These are phyloP conservation scores for Zeus faber DNA, from an alignment of 2,113 vertebrate species.

Conservation along the genomic window DNA sequence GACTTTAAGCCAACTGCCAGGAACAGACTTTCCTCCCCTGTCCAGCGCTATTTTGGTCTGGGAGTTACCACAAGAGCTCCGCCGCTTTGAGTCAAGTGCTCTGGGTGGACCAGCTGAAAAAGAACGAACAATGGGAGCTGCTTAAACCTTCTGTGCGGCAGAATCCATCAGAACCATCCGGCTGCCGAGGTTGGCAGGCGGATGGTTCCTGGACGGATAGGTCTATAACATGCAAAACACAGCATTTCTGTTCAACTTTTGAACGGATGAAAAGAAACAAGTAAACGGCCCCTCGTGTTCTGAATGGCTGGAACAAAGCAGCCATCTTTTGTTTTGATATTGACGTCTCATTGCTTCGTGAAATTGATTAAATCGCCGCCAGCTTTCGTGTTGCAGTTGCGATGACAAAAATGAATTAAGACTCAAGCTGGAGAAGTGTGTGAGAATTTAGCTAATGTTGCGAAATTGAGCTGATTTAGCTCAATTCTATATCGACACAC, in stretches of 20 bases:
- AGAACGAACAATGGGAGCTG: slow-evolving; percentile 36
- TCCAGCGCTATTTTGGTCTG: neutral
- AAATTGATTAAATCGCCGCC: no score
- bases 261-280: no score
- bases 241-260: no score
- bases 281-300: no score
- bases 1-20: slow-evolving; percentile 52
- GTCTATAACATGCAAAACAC: neutral
- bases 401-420: neutral
- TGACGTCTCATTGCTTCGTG: no score
- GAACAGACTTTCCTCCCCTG: slow-evolving; percentile 32
- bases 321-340: no score
- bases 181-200: neutral
- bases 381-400: no score
- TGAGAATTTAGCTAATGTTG: neutral
- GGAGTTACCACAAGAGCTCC: neutral
- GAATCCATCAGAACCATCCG: neutral
- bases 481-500: neutral
- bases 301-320: no score
- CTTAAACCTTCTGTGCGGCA: slow-evolving; percentile 33
- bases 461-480: neutral
- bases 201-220: slow-evolving; percentile 11
- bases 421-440: no score
- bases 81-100: slow-evolving; percentile 25
- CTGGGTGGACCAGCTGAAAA: slow-evolving; percentile 26